Conservation (phyloP, 2,113 vertebrate genomes). For the Murina feae region DNA sequence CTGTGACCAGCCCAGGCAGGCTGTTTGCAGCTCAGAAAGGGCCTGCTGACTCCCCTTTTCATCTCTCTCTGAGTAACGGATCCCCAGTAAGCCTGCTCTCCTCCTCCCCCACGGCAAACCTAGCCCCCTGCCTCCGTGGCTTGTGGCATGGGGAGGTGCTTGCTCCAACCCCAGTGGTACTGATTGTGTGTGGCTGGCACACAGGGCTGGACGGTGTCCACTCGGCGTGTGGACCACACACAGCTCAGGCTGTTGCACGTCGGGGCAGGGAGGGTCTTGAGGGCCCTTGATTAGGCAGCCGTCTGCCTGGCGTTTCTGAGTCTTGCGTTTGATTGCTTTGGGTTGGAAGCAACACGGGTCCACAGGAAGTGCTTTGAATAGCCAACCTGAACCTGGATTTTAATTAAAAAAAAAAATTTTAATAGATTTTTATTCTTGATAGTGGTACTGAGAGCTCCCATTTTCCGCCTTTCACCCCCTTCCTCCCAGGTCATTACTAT, state of each 20-base stretch:
- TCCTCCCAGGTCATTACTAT: too few species aligned
- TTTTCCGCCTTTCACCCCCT: too few species aligned
- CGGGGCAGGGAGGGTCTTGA: neutral
- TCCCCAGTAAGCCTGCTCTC: constrained; percentile 61
- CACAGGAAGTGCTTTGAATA: neutral
- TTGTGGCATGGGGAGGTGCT: neutral
- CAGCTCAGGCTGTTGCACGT: neutral
- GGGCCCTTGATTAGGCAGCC: neutral
- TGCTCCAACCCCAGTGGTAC: neutral
- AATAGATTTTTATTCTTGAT: too few species aligned
- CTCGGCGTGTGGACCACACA: neutral
- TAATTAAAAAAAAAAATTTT: neutral
- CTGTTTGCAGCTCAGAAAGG: constrained; percentile 75
- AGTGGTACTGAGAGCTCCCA: too few species aligned
- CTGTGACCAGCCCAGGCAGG: neutral
- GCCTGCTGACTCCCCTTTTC: constrained; percentile 82
- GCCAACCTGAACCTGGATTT: neutral
- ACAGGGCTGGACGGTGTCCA: neutral
- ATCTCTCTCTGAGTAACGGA: constrained; percentile 83
- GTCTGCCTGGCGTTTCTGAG: neutral
- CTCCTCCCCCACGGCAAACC: constrained; percentile 69
- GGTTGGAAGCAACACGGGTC: constrained; percentile 22
- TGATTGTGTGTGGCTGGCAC: neutral
- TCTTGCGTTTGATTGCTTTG: constrained; percentile 21
- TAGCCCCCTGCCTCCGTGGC: constrained; percentile 54